Evolutionary conservation across 2,113 vertebrate species (phyloP).

Genomic region (Haliaeetus leucogaster): DNA sequence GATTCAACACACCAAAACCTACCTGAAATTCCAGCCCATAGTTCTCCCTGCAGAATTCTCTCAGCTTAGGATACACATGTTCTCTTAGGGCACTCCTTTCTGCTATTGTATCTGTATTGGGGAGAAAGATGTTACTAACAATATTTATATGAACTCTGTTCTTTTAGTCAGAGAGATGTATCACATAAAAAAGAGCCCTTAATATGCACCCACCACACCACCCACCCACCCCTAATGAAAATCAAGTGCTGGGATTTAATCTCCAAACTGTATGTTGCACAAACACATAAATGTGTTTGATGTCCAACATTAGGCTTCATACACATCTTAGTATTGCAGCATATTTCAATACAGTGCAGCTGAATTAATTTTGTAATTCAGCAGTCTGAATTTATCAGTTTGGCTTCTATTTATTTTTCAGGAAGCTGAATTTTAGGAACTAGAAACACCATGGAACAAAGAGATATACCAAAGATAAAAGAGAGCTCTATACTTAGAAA

Average conservation of each 20-base stretch:
- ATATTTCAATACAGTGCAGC: neutral
- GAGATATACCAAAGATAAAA: neutral
- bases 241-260: neutral
- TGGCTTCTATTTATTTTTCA: neutral
- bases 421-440: neutral
- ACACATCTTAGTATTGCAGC: neutral
- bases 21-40: constrained; percentile 99
- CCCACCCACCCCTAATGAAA: neutral
- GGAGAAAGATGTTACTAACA: constrained; percentile 6
- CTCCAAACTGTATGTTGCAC: neutral
- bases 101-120: constrained; percentile 88
- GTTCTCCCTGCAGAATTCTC: constrained; percentile 99
- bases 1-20: neutral
- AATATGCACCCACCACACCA: neutral
- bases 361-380: neutral
- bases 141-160: neutral
- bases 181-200: neutral
- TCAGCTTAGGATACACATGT: constrained; percentile 94
- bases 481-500: neutral
- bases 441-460: neutral
- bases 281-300: neutral
- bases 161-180: neutral
- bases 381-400: neutral
- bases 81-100: constrained; percentile 93
- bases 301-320: neutral